These are phyloP conservation scores for Spinibarbus caldwelli DNA, from an alignment of 2,797 vertebrate species.

Conservation along the genomic window DNA sequence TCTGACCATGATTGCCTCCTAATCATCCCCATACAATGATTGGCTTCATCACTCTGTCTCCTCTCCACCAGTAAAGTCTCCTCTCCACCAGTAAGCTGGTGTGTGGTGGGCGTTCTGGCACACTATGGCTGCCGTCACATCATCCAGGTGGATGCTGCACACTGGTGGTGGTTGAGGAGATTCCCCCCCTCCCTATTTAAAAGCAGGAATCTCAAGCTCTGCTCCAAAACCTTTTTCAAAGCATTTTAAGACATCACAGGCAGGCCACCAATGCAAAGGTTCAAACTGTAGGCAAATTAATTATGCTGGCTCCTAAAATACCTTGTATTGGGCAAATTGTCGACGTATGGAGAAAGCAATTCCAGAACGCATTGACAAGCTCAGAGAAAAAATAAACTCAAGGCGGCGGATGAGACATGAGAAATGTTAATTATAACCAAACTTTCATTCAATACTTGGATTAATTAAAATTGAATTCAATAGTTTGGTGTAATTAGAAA, in stretches of 20 bases:
- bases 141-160: too few species aligned
- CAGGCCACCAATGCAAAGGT: background rate
- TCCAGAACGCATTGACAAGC: background rate
- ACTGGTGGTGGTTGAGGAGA: too few species aligned
- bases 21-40: too few species aligned
- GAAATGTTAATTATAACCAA: background rate
- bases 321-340: background rate
- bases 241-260: background rate
- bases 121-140: too few species aligned
- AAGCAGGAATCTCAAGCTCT: background rate
- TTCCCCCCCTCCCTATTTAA: too few species aligned
- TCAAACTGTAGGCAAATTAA: background rate
- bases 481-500: background rate
- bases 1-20: too few species aligned
- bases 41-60: too few species aligned
- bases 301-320: background rate
- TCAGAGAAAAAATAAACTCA: background rate
- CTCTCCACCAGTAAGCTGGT: too few species aligned
- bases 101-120: too few species aligned
- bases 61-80: too few species aligned
- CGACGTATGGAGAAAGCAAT: background rate
- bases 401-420: background rate
- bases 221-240: conserved; percentile 1
- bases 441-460: background rate
- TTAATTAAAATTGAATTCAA: background rate